Evolutionary conservation across 1,140 invertebrate genomes (phyloP).

Genomic region (Ceratina japonica): DNA sequence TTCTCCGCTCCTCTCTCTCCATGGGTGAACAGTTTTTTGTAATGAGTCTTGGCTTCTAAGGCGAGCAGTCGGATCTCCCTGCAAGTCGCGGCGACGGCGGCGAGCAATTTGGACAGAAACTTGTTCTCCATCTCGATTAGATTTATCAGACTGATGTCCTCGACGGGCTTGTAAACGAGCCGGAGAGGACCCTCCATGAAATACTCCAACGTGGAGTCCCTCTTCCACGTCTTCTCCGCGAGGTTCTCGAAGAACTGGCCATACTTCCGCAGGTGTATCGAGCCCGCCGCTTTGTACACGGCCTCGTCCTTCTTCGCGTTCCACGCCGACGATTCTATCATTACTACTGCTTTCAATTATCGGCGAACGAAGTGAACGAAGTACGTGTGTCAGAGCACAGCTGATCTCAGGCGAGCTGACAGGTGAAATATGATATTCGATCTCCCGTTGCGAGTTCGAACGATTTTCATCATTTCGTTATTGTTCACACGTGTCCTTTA

Average conservation of each 20-base stretch:
- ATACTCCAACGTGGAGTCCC: conserved; percentile 74
- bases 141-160: conserved; percentile 84
- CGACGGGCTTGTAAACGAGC: conserved; percentile 82
- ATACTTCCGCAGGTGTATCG: conserved; percentile 84
- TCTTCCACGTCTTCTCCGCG: conserved; percentile 76
- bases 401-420: neutral
- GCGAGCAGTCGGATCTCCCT: conserved; percentile 87
- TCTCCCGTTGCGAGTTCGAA: too few relatives aligned
- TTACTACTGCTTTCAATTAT: conserved; percentile 40
- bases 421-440: too few relatives aligned
- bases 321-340: conserved; percentile 75
- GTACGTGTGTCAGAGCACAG: neutral
- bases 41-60: conserved; percentile 84
- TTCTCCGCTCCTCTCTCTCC: conserved; percentile 79
- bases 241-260: conserved; percentile 86
- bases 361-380: neutral
- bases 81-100: conserved; percentile 88
- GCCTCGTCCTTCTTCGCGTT: conserved; percentile 71
- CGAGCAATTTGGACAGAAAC: conserved; percentile 89
- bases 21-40: conserved; percentile 82
- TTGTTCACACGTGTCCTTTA: too few relatives aligned
- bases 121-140: conserved; percentile 91
- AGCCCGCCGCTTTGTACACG: conserved; percentile 81
- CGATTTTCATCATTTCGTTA: too few relatives aligned
- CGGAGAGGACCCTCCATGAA: conserved; percentile 80